Conservation (phyloP, 37 sponge, comb jelly and placozoan genomes). For the Ephydatia muelleri region DNA sequence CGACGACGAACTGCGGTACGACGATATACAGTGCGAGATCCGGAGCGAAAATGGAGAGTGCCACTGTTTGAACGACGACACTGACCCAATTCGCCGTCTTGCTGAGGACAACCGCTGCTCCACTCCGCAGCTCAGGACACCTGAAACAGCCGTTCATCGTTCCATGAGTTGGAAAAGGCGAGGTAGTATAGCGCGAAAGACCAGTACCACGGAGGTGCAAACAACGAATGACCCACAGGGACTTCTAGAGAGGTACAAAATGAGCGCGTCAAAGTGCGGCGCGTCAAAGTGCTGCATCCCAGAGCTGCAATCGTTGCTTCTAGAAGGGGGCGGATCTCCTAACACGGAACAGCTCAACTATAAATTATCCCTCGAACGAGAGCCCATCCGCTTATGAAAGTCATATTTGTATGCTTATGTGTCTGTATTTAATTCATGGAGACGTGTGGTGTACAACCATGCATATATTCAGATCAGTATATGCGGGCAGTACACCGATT, state of each 20-base stretch:
- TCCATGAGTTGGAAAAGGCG: neutral
- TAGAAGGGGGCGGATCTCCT: neutral
- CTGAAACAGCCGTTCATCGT: neutral
- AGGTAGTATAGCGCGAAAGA: neutral
- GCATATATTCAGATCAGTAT: neutral
- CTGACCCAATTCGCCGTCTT: neutral
- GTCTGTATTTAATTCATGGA: neutral
- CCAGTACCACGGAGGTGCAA: neutral
- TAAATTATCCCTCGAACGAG: constrained; percentile 25
- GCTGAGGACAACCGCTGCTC: neutral
- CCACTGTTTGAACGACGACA: neutral
- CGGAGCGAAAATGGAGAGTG: neutral
- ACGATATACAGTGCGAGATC: neutral
- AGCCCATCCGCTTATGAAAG: neutral
- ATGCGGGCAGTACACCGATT: no score
- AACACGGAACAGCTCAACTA: constrained; percentile 46
- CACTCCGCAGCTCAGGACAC: neutral
- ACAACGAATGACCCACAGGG: neutral
- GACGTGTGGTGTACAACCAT: no score
- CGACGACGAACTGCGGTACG: neutral
- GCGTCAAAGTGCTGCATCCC: neutral
- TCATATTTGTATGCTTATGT: neutral
- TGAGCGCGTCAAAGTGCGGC: constrained; percentile 11
- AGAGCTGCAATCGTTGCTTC: constrained; percentile 11
- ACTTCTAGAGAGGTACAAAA: constrained; percentile 23